These are phyloP conservation scores for Lepidocolaptes lacrymiger DNA, from an alignment of 2,797 vertebrate genomes.

Conservation along the genomic window DNA sequence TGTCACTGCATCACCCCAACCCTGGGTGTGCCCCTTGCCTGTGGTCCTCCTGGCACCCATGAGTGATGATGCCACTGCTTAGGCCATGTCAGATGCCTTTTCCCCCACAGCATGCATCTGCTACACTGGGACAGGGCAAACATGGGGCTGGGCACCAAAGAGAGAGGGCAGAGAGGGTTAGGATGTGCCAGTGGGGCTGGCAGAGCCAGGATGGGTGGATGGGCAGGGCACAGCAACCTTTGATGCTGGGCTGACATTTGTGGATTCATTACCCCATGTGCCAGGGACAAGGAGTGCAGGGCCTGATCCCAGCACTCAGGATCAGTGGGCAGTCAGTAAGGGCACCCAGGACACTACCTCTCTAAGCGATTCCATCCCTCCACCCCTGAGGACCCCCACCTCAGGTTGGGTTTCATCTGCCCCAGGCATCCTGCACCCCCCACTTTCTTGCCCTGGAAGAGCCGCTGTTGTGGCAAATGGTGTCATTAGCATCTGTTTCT, in stretches of 20 bases:
- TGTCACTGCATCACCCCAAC: background rate
- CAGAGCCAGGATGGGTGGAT: background rate
- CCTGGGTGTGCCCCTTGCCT: background rate
- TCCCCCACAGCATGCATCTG: background rate
- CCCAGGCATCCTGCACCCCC: background rate
- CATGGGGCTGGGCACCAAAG: background rate
- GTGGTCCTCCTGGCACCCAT: background rate
- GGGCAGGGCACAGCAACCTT: background rate
- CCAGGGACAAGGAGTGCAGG: background rate
- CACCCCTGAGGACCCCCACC: background rate
- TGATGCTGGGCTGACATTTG: background rate
- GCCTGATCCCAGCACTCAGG: background rate
- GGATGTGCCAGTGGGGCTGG: background rate
- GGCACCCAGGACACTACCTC: background rate
- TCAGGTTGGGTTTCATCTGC: background rate
- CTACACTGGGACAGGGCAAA: fast-evolving
- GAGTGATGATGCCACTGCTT: background rate
- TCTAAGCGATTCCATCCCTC: background rate
- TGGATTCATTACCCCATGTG: background rate
- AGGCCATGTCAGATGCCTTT: background rate
- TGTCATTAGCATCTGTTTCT: background rate
- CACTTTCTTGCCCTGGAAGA: background rate
- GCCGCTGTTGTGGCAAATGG: background rate
- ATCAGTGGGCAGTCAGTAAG: background rate
- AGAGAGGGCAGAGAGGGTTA: background rate